Conservation (phyloP, 2,797 vertebrate species). For the Ptychadena robeensis region DNA sequence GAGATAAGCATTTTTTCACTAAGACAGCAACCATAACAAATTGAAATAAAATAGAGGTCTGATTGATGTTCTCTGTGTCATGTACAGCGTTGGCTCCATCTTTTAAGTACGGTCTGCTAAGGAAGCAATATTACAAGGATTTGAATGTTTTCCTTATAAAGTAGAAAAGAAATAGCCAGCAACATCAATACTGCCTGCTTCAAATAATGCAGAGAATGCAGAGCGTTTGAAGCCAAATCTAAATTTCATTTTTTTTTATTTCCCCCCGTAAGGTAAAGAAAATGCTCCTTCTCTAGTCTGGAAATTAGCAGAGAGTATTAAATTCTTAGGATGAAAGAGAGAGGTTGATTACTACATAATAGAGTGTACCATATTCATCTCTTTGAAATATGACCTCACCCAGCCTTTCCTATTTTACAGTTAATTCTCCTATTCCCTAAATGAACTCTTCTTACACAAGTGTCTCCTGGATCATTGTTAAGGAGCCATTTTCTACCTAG, state of each 20-base stretch:
- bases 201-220: slow-evolving; percentile 72
- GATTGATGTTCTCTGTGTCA: slow-evolving; percentile 78
- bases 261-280: slow-evolving; percentile 65
- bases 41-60: slow-evolving; percentile 80
- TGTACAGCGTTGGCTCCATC: slow-evolving; percentile 76
- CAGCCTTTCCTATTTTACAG: slow-evolving; percentile 81
- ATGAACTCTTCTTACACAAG: slow-evolving; percentile 80
- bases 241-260: slow-evolving; percentile 61
- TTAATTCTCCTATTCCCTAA: slow-evolving; percentile 83
- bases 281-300: slow-evolving; percentile 60
- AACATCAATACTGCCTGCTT: slow-evolving; percentile 71
- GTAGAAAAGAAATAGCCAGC: slow-evolving; percentile 76
- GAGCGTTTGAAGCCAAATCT: slow-evolving; percentile 68
- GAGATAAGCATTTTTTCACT: slow-evolving; percentile 81
- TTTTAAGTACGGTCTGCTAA: slow-evolving; percentile 78
- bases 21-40: slow-evolving; percentile 81
- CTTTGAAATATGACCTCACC: slow-evolving; percentile 83
- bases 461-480: slow-evolving; percentile 77
- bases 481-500: slow-evolving; percentile 81
- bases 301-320: slow-evolving; percentile 80
- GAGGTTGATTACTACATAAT: slow-evolving; percentile 84
- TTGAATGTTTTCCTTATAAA: slow-evolving; percentile 85
- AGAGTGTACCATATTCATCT: slow-evolving; percentile 83
- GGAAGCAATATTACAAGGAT: slow-evolving; percentile 82
- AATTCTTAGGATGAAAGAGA: slow-evolving; percentile 78